Evolutionary conservation across 2,888 invertebrate species (phyloP).

Genomic region (Dastarcus helophoroides): DNA sequence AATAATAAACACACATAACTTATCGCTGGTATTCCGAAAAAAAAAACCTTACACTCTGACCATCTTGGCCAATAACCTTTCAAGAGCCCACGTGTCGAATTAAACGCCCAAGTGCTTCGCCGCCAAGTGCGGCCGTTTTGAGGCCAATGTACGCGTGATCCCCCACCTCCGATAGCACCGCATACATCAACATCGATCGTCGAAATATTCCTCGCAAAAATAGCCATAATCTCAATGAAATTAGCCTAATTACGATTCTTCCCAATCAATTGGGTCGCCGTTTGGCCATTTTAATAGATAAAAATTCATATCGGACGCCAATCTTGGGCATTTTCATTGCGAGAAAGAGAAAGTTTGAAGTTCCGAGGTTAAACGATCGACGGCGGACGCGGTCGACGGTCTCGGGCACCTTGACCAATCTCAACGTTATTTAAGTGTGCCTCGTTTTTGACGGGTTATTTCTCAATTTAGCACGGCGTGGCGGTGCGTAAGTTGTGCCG

Average conservation of each 20-base stretch:
- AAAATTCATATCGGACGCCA: too few species aligned
- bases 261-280: too few species aligned
- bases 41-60: too few species aligned
- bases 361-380: slow-evolving; percentile 22
- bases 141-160: slow-evolving; percentile 26
- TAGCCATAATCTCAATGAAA: background rate
- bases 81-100: slow-evolving; percentile 7
- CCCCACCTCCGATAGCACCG: slow-evolving; percentile 10
- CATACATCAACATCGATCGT: slow-evolving; percentile 3
- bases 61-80: slow-evolving; percentile 8
- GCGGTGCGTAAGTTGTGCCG: too few species aligned
- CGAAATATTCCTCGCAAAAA: slow-evolving; percentile 5
- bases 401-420: slow-evolving; percentile 36
- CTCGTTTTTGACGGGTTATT: too few species aligned
- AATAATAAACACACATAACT: slow-evolving; percentile 12
- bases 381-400: slow-evolving; percentile 16
- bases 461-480: too few species aligned
- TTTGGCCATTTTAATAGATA: too few species aligned
- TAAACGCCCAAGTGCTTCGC: slow-evolving; percentile 27
- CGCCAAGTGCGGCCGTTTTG: slow-evolving; percentile 30
- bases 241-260: too few species aligned
- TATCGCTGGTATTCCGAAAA: too few species aligned
- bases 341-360: slow-evolving; percentile 30
- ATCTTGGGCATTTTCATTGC: slow-evolving; percentile 11
- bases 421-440: slow-evolving; percentile 32